A percentile compares a stretch with the other conserved stretches of the same genome.
Evolutionary conservation across 2,888 invertebrate genomes (phyloP).

Genomic region (Cybosia mesomella): DNA sequence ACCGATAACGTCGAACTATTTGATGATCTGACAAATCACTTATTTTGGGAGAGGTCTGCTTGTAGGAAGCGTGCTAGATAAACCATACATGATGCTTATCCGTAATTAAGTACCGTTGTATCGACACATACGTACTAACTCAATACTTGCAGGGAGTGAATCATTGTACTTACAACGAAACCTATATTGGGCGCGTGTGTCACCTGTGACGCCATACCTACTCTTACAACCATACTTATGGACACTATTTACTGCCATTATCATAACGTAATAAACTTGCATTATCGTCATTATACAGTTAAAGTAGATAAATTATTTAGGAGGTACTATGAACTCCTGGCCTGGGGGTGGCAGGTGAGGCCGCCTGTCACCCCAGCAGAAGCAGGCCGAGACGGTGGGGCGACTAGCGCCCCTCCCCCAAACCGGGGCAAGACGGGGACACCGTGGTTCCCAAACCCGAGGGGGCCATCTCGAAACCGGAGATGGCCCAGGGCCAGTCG

Average conservation of each 20-base stretch:
- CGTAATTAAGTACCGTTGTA: slow-evolving; percentile 18
- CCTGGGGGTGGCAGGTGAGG: no score
- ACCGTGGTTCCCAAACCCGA: no score
- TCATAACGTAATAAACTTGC: slow-evolving; percentile 15
- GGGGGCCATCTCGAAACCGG: no score
- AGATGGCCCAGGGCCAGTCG: no score
- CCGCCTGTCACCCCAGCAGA: no score
- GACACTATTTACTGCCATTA: slow-evolving; percentile 29
- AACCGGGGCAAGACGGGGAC: no score
- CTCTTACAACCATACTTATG: slow-evolving; percentile 10
- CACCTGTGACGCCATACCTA: slow-evolving; percentile 35
- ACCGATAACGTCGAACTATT: background rate
- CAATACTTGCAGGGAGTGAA: slow-evolving; percentile 27
- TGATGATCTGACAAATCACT: slow-evolving; percentile 11
- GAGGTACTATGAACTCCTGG: background rate
- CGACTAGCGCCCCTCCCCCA: no score
- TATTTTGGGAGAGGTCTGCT: slow-evolving; percentile 15
- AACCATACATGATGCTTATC: slow-evolving; percentile 5
- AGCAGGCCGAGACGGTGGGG: no score
- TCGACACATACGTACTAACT: slow-evolving; percentile 7
- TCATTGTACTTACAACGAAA: slow-evolving; percentile 45
- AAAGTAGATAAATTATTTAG: background rate
- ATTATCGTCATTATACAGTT: slow-evolving; percentile 3
- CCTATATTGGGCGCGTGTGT: slow-evolving; percentile 40
- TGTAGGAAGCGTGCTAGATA: slow-evolving; percentile 13